Conservation (phyloP, 2,113 vertebrate genomes). For the Mus pahari region DNA sequence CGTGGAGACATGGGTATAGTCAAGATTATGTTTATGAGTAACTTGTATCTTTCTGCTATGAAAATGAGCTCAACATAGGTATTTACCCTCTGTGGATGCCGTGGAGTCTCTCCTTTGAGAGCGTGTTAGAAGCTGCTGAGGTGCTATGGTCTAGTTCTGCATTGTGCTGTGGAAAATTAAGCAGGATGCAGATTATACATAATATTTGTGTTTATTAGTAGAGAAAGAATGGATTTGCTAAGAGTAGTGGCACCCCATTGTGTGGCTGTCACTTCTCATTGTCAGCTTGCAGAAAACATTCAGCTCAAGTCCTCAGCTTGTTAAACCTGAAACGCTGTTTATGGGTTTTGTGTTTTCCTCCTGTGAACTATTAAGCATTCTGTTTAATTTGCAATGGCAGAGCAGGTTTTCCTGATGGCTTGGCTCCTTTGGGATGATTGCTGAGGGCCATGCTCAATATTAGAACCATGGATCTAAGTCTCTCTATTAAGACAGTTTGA, state of each 20-base stretch:
- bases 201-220: conserved; percentile 56
- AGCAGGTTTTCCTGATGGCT: conserved; percentile 24
- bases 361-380: conserved; percentile 48
- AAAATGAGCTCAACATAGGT: not conserved
- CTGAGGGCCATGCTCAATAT: not conserved
- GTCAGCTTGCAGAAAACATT: conserved; percentile 57
- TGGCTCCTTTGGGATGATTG: conserved; percentile 23
- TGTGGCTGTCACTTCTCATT: conserved; percentile 66
- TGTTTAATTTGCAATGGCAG: conserved; percentile 63
- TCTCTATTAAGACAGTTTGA: not conserved
- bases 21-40: not conserved
- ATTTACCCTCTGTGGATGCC: not conserved
- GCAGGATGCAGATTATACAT: not conserved
- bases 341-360: conserved; percentile 59
- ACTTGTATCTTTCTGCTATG: not conserved
- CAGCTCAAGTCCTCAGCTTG: conserved; percentile 44
- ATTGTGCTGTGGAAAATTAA: conserved; percentile 45
- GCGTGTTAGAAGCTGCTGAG: not conserved
- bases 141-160: not conserved
- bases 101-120: not conserved
- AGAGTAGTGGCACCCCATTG: conserved; percentile 38
- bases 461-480: not conserved
- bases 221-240: conserved; percentile 42
- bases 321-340: conserved; percentile 65
- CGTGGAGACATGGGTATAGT: not conserved